Percentiles rank a stretch among this genome's conserved stretches.
Conservation (phyloP, 2,888 invertebrate species). For the Physocephala rufipes region DNA sequence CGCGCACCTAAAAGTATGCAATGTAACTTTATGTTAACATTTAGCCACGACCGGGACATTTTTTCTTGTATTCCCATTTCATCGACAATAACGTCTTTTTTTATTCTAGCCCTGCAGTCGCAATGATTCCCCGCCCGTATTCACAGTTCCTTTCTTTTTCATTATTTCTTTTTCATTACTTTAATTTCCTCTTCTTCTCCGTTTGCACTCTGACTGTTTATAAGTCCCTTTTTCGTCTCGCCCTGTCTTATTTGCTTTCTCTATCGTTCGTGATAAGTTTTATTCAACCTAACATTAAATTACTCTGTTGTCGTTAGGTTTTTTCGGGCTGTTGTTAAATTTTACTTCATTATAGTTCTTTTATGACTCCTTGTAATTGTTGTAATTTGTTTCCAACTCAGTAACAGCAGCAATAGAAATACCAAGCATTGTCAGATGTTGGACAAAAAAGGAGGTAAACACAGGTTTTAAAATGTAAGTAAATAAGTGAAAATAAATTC, state of each 20-base stretch:
- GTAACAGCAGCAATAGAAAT: background rate
- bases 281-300: slow-evolving; percentile 15
- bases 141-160: background rate
- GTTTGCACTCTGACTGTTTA: background rate
- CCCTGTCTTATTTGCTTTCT: background rate
- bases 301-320: background rate
- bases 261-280: background rate
- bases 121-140: background rate
- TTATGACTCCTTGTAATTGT: slow-evolving; percentile 24
- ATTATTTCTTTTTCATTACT: background rate
- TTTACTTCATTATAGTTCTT: background rate
- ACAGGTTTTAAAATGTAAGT: background rate
- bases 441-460: background rate
- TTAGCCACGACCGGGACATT: slow-evolving; percentile 3
- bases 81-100: too few species aligned
- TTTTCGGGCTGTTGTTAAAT: background rate
- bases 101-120: background rate
- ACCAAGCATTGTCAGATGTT: slow-evolving; percentile 25
- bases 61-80: too few species aligned
- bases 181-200: background rate
- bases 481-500: background rate
- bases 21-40: slow-evolving; percentile 24
- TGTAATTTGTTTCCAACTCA: slow-evolving; percentile 28
- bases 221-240: background rate
- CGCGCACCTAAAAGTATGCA: slow-evolving; percentile 32